A percentile compares a stretch with the other conserved stretches of the same genome.
phyloP scores from a whole-genome alignment of 2,888 invertebrate species.

The Leptodirus hochenwartii region DNA sequence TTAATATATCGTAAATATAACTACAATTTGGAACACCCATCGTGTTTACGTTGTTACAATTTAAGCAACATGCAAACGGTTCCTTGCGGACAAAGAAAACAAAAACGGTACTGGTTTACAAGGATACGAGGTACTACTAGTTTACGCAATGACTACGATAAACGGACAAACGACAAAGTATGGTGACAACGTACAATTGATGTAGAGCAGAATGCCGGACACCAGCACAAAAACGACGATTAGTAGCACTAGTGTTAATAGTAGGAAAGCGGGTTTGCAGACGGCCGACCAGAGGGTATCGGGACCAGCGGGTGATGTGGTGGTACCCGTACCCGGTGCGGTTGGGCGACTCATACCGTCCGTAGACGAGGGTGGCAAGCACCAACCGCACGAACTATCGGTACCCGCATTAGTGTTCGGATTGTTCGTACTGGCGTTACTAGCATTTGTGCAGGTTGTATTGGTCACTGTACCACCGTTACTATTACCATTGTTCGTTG shows the following conservation, averaged over 20 bases:
- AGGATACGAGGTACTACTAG: too few relatives aligned
- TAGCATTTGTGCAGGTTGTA: constrained; percentile 8
- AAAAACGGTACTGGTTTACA: too few relatives aligned
- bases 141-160: too few relatives aligned
- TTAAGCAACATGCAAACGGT: too few relatives aligned
- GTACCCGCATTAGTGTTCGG: constrained; percentile 9
- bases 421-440: constrained; percentile 10
- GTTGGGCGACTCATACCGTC: too few relatives aligned
- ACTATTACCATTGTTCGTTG: constrained; percentile 1
- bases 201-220: constrained; percentile 38
- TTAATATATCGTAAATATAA: too few relatives aligned
- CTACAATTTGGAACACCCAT: too few relatives aligned
- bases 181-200: constrained; percentile 42
- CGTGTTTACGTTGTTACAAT: too few relatives aligned
- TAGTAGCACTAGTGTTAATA: constrained; percentile 35
- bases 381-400: constrained; percentile 19
- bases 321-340: constrained; percentile 13
- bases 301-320: constrained; percentile 17
- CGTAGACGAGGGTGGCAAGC: constrained; percentile 10
- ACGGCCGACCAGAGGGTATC: constrained; percentile 30
- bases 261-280: constrained; percentile 37
- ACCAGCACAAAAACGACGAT: constrained; percentile 38
- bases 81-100: too few relatives aligned
- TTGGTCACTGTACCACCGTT: constrained; percentile 7
- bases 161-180: too few relatives aligned